Base-by-base conservation (phyloP, 2,888 invertebrate species). In the Spilarctia lutea region DNA sequence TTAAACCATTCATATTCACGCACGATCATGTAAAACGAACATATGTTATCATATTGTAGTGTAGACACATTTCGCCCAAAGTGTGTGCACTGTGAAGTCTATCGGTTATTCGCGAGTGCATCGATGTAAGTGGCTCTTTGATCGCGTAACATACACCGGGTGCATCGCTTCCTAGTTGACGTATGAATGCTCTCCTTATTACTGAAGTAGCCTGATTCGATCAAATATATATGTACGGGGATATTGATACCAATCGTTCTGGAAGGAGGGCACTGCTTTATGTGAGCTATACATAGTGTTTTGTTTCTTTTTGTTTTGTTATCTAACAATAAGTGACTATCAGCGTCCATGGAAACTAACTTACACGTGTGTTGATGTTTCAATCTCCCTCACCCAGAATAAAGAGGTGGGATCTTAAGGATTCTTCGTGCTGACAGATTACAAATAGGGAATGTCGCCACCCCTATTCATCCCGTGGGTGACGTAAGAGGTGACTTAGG, bases 121-220 rank as follows among this genome's bases (percentile, higher is more conserved):
- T 80, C 85, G 77, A 68, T 85, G 70, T 91, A 88, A 92, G 93
- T 91, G 88, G 85, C 84, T 79, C 93, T 93, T 93, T 93, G 91
- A 93, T 93, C 89, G 79, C 87, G 89, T 85, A 89, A 90, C 86
- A 81, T 78, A 88, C 81, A 88, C 89, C 86, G 79, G 85, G 79
- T 81, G 82, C 74, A 78, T 76, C 78, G 84, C 92, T 93, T 93
- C 92, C 93, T 93, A 83, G 87, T 91, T 76, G 72, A 79, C 75
- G 75, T 80, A 89, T 92, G 87, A 93, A 93, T 87, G 91, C 82
- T 68, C 81, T 76, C 86, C 80, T 89, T 90, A 85, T 91, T 81
- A 83, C 80, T 81, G 76, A 84, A 83, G 82, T 85, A 84, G 84
- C 84, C 81, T 85, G 83, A 86, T 85, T 87, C 83, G 83, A 77